Evolutionary conservation across 2,888 invertebrate species (phyloP), one percentile per base, ranked within the genome.

Genomic region (Barypeithes pellucidus): DNA sequence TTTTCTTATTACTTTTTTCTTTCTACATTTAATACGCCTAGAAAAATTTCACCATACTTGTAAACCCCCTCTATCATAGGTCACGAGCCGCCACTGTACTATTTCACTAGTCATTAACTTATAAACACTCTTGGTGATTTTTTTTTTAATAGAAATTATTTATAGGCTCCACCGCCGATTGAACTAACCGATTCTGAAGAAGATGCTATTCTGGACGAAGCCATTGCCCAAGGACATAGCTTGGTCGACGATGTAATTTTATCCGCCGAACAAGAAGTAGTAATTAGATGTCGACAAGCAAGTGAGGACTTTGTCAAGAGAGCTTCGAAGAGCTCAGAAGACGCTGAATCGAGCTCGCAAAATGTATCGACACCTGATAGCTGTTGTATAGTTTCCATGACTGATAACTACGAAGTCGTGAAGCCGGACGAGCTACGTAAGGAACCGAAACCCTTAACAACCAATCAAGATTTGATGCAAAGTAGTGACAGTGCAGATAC

Each of bases 191-290:
- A 3, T 5, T 43, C 43, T 3, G n/a, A 12, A 0, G 43, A 41
- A 20, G 3, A 41, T 12, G 18, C 16, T n/a, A n/a, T 43, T 7
- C n/a, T 20, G 12, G n/a, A 3, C 2, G 18, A 45, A 0, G 29
- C 29, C n/a, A 24, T 43, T 18, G 8, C n/a, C 3, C 3, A 12
- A 8, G 62, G 43, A 14, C 14, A 24, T 0, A 16, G 16, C 5
- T 14, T 62, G 16, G 29, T 62, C 5, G 20, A 65, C 16, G 50
- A 65, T 7, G 36, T 65, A 16, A 50, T 50, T 14, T n/a, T n/a
- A 18, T 29, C 50, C 0, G 65, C 65, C 8, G 39, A n/a, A 39
- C 9, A 11, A 3, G 65, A 65, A 47, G 65, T 65, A 2, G 20
- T 2, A 8, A 3, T 65, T 3, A 36, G 36, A 36, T 65, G 33